Conservation (phyloP, 2,888 invertebrate genomes). For the Drosophila acutilabella region DNA sequence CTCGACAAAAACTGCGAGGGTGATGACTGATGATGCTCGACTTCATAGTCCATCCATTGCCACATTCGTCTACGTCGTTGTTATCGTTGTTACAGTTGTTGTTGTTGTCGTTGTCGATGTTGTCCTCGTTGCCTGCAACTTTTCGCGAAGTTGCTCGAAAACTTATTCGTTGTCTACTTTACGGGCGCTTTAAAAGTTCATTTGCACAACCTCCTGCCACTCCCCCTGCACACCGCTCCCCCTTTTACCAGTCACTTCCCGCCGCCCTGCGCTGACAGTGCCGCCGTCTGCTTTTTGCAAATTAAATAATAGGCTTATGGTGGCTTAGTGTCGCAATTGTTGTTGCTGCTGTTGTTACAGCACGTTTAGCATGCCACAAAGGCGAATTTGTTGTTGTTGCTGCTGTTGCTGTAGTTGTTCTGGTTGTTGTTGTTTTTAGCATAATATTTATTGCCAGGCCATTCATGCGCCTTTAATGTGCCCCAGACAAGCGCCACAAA, state of each 20-base stretch:
- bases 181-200: constrained; percentile 72
- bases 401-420: not conserved
- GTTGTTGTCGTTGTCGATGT: not conserved
- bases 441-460: constrained; percentile 79
- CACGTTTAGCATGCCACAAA: constrained; percentile 78
- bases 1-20: constrained; percentile 69
- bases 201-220: constrained; percentile 53
- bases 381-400: constrained; percentile 57
- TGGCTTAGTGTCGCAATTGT: constrained; percentile 75
- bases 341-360: constrained; percentile 43
- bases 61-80: constrained; percentile 25
- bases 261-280: not conserved
- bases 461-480: constrained; percentile 80
- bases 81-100: not conserved
- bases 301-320: constrained; percentile 80
- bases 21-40: constrained; percentile 82
- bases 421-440: constrained; percentile 34
- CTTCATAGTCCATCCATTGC: constrained; percentile 28
- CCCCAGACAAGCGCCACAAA: constrained; percentile 79
- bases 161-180: constrained; percentile 66
- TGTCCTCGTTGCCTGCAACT: constrained; percentile 43
- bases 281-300: constrained; percentile 49
- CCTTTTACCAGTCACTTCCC: not conserved
- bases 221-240: not conserved
- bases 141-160: constrained; percentile 53